These are phyloP conservation scores for Cirrhinus mrigala DNA, from an alignment of 2,797 vertebrate species.

Conservation along the genomic window DNA sequence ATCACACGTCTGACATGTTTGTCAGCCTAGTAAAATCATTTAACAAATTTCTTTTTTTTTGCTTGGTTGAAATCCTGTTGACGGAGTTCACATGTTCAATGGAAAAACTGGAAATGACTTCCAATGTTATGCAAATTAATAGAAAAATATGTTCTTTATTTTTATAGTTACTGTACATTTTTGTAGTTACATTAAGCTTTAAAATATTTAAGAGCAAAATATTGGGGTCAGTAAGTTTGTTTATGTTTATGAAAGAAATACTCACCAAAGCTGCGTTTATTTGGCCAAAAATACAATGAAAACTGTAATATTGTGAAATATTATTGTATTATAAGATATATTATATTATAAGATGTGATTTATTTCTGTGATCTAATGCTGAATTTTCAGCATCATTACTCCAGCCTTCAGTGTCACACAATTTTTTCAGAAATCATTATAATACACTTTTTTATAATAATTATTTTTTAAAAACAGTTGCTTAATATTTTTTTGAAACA, in stretches of 20 bases:
- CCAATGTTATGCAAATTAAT: neutral
- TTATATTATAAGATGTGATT: neutral
- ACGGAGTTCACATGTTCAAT: neutral
- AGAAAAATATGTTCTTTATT: no score
- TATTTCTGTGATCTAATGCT: neutral
- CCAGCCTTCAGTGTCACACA: no score
- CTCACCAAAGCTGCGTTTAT: neutral
- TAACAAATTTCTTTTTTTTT: neutral
- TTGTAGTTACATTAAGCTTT: neutral
- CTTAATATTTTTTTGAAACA: no score
- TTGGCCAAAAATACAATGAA: neutral
- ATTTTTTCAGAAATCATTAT: no score
- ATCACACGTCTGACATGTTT: neutral
- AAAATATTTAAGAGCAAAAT: neutral
- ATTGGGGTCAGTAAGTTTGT: neutral
- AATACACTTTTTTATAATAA: no score
- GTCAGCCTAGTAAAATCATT: neutral
- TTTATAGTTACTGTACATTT: no score
- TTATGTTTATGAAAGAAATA: neutral
- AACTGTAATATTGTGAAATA: neutral
- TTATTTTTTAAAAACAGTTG: no score
- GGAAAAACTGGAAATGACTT: neutral
- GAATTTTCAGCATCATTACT: neutral
- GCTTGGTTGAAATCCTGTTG: neutral
- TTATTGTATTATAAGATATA: neutral